Evolutionary conservation across 2,888 invertebrate species (phyloP).

Genomic region (Tenthredo scrophulariae): DNA sequence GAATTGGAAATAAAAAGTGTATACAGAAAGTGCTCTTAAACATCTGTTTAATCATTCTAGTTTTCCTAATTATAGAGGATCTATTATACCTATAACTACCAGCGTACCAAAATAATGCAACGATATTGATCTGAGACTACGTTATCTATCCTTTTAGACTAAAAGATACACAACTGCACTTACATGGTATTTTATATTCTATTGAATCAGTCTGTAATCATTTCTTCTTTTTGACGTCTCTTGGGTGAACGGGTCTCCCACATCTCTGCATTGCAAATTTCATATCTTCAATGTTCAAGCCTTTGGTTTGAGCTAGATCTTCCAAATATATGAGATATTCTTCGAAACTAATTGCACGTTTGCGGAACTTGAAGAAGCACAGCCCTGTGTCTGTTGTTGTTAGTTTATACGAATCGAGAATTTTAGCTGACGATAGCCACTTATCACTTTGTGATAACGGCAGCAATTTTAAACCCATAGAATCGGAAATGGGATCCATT

Average conservation of each 20-base stretch:
- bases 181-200: slow-evolving; percentile 38
- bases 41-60: slow-evolving; percentile 9
- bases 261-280: slow-evolving; percentile 66
- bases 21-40: slow-evolving; percentile 26
- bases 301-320: slow-evolving; percentile 63
- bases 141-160: neutral
- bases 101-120: neutral
- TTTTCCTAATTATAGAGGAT: neutral
- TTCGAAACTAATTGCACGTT: slow-evolving; percentile 67
- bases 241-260: slow-evolving; percentile 60
- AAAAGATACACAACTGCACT: neutral
- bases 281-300: slow-evolving; percentile 64
- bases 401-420: slow-evolving; percentile 67
- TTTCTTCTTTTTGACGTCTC: slow-evolving; percentile 53
- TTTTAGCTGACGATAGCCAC: slow-evolving; percentile 67
- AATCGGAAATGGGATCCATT: slow-evolving; percentile 66
- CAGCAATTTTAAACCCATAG: slow-evolving; percentile 61
- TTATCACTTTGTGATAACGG: slow-evolving; percentile 70
- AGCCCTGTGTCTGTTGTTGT: slow-evolving; percentile 70
- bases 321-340: slow-evolving; percentile 67
- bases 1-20: slow-evolving; percentile 40
- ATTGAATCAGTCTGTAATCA: slow-evolving; percentile 39
- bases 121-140: neutral
- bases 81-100: neutral
- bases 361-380: slow-evolving; percentile 71